phyloP scores from a whole-genome alignment of 2,113 vertebrate species.

The Thalassarche chlororhynchos region DNA sequence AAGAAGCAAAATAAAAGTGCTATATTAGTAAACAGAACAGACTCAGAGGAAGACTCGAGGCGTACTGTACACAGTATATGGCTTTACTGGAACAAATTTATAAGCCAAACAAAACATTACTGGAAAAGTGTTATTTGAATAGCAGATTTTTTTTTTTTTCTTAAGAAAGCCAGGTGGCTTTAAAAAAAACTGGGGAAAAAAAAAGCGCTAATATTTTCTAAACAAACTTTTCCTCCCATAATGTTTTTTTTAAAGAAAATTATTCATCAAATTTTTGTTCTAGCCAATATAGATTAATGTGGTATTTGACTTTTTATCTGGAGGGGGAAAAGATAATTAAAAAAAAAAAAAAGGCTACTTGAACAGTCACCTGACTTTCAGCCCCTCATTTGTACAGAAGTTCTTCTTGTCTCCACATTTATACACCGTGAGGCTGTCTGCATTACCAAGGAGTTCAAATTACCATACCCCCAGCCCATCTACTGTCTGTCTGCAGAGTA shows the following conservation, averaged over 20 bases:
- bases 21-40: slow-evolving; percentile 75
- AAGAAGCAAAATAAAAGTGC: slow-evolving; percentile 72
- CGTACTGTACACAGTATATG: slow-evolving; percentile 43
- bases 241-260: not conserved
- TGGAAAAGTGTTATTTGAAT: not conserved
- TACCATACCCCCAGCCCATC: slow-evolving; percentile 35
- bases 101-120: slow-evolving; percentile 32
- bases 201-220: not conserved
- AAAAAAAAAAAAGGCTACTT: slow-evolving; percentile 45
- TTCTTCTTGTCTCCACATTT: slow-evolving; percentile 33
- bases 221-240: not conserved
- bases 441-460: slow-evolving; percentile 66
- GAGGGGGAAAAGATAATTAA: slow-evolving; percentile 21
- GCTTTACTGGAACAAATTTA: slow-evolving; percentile 43
- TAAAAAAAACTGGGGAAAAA: not conserved
- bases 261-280: not conserved
- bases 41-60: slow-evolving; percentile 80
- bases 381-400: slow-evolving; percentile 83
- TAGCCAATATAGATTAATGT: not conserved
- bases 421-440: slow-evolving; percentile 70
- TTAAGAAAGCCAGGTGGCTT: slow-evolving; percentile 57
- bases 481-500: slow-evolving; percentile 21
- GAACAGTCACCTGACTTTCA: slow-evolving; percentile 89
- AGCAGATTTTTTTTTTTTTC: not conserved
- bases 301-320: not conserved